phyloP scores from a whole-genome alignment of 2,888 invertebrate species.

The Phasia obesa region DNA sequence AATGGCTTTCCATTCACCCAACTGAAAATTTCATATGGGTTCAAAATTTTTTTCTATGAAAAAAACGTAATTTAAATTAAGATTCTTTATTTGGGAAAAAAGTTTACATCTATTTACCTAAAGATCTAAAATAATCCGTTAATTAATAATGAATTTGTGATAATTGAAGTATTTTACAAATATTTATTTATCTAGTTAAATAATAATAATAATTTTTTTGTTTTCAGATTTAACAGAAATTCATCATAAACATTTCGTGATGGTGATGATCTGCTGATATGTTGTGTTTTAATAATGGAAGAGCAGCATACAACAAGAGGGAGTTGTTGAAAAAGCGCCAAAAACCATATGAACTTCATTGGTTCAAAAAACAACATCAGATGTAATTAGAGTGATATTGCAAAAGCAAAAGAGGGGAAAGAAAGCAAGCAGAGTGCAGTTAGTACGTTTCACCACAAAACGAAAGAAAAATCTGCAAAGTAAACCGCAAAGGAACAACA shows the following conservation, averaged over 20 bases:
- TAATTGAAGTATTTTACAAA: background rate
- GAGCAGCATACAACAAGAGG: conserved; percentile 64
- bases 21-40: too few relatives aligned
- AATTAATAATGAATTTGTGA: too few relatives aligned
- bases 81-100: too few relatives aligned
- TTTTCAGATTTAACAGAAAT: conserved; percentile 41
- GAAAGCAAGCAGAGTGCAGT: conserved; percentile 5
- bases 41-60: too few relatives aligned
- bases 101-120: too few relatives aligned
- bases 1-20: too few relatives aligned
- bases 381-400: conserved; percentile 40
- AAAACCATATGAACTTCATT: conserved; percentile 53
- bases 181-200: background rate
- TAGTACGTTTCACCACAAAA: conserved; percentile 21
- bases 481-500: conserved; percentile 46
- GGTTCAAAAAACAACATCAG: conserved; percentile 13
- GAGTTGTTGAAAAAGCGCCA: conserved; percentile 69
- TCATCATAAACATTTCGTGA: conserved; percentile 44
- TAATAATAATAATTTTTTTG: background rate
- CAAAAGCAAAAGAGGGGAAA: background rate
- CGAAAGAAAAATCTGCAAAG: conserved; percentile 30
- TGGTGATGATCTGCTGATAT: conserved; percentile 64
- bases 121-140: too few relatives aligned
- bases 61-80: too few relatives aligned
- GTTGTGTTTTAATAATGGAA: conserved; percentile 58